Evolutionary conservation across 1,140 invertebrate species (phyloP), one percentile per base, ranked within the genome.

Genomic region (Battus philenor): DNA sequence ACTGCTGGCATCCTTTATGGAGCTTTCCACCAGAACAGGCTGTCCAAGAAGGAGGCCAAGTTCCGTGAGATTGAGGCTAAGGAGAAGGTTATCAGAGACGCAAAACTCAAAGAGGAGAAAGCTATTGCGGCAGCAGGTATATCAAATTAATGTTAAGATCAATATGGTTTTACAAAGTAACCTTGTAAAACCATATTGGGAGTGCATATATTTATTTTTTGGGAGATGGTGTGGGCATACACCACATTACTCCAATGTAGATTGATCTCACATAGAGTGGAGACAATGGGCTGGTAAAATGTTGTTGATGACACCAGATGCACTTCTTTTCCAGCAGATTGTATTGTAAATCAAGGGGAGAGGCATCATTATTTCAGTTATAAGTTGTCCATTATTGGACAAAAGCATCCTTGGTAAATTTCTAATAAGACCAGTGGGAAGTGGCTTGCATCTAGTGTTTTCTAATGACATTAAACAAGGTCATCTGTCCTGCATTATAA

Each of bases 71-170:
- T 90, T 10, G 91, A 93, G 63, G 82, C 85, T 2, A 89, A 89
- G 64, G 88, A 91, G 62, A 92, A 91, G 74, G 87, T 83, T 1
- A 86, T 90, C 16, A 88, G 89, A 46, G 92, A 93, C 72, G 91
- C 88, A 2, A 91, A 92, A 78, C 52, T 92, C 20, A 91, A 90
- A 10, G 88, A 86, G 54, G 91, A 94, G 59, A 94, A 91, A 78
- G 90, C 86, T 45, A 50, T 70, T 0, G 84, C 81, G 27, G 49
- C 72, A 1, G 87, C 86, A 13, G 88, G 89, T 90, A 79, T 63
- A 46, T 49, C 2, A 9, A 1, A 9, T 8, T 27, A 27, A 27
- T 27, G n/a, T n/a, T 27, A 22, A 8, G 8, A 22, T 4, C 3
- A 22, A 22, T 22, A 4, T 22, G 20, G 20, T 22, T 4, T 3